phyloP scores from a whole-genome alignment of 2,113 vertebrate genomes.

The Canis aureus region DNA sequence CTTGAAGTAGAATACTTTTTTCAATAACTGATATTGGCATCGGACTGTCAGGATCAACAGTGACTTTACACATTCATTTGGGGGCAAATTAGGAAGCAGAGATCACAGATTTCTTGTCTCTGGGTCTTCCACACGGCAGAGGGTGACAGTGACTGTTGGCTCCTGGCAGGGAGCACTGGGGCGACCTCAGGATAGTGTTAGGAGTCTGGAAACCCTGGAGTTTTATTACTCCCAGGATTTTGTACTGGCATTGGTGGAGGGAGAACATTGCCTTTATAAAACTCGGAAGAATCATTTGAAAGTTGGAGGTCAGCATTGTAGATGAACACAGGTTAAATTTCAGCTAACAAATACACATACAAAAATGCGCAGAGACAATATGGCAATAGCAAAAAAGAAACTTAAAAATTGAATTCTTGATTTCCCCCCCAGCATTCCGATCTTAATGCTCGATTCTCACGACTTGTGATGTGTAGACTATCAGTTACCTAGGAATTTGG shows the following conservation, averaged over 20 bases:
- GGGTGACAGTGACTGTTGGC: neutral
- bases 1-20: slow-evolving; percentile 38
- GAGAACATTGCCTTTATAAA: neutral
- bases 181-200: neutral
- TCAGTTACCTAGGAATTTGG: neutral
- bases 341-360: neutral
- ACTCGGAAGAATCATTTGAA: neutral
- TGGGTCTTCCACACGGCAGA: neutral
- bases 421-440: neutral
- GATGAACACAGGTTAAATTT: neutral
- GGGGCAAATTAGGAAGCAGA: neutral
- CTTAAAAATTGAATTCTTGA: neutral
- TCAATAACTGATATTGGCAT: slow-evolving; percentile 57
- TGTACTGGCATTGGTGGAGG: neutral
- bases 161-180: neutral
- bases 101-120: neutral
- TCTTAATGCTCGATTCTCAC: neutral
- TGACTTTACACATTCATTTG: neutral
- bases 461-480: neutral
- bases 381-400: neutral
- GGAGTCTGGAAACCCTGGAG: neutral
- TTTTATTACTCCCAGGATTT: neutral
- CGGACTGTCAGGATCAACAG: slow-evolving; percentile 39
- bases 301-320: neutral
- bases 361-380: neutral